These are phyloP conservation scores for Pangasius macronema DNA, from an alignment of 2,797 vertebrate genomes.

Conservation along the genomic window DNA sequence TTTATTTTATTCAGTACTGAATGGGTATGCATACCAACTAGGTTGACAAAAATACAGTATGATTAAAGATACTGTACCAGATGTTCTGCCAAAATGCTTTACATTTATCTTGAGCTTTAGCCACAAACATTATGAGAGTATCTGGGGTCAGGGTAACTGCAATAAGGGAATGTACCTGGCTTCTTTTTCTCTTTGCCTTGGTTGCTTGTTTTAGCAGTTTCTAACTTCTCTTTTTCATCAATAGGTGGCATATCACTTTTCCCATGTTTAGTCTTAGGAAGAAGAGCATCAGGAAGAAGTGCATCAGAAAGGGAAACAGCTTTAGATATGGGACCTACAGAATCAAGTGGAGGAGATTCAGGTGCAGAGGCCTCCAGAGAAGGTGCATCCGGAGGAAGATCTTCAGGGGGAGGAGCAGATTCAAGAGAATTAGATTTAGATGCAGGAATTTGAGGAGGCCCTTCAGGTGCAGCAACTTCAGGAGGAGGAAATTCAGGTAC, in stretches of 20 bases:
- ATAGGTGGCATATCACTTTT: slow-evolving; percentile 1
- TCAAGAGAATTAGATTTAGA: neutral
- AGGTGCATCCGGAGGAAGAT: neutral
- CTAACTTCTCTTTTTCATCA: slow-evolving; percentile 37
- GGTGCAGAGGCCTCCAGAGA: neutral
- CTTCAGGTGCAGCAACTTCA: slow-evolving; percentile 30
- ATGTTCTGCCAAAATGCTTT: neutral
- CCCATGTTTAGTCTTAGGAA: neutral
- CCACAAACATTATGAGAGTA: neutral
- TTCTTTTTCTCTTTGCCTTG: slow-evolving; percentile 62
- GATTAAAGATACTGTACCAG: neutral
- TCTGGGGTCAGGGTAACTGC: neutral
- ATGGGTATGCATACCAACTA: neutral
- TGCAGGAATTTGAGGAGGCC: neutral
- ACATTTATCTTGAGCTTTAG: neutral
- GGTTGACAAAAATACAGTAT: neutral
- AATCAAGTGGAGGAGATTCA: slow-evolving; percentile 1
- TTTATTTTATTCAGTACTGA: slow-evolving; percentile 35
- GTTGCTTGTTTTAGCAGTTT: slow-evolving; percentile 38
- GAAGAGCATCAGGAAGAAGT: slow-evolving; percentile 25
- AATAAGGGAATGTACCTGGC: slow-evolving; percentile 23
- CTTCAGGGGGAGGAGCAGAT: neutral
- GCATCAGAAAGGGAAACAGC: slow-evolving; percentile 39
- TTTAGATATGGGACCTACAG: slow-evolving; percentile 5
- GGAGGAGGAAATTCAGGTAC: neutral